Base-by-base conservation (phyloP, 2,888 invertebrate genomes). In the Meteorus cinctellus region DNA sequence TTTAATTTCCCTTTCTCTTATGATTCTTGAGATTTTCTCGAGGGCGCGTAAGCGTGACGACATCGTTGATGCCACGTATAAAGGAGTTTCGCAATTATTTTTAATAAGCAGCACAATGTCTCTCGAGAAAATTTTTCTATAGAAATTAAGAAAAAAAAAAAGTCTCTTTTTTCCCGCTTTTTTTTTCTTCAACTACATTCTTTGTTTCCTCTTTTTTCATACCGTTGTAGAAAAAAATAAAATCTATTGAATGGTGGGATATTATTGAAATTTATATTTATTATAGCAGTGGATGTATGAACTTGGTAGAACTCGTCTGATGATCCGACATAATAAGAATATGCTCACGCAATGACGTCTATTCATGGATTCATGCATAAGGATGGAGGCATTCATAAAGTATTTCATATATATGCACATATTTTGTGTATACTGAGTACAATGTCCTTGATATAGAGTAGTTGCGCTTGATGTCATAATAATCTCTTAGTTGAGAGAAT, bases 51-150 rank as follows among this genome's bases (percentile, higher is more conserved):
- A 36, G 65, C 36, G 19, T 65, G 36, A 65, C 65, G 65, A 65
- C 36, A 4, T 36, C 36, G n/a, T 65, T 34, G 19, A 55, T 55
- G 55, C 19, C 19, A 55, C 1, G 19, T 55, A 19, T 55, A 19
- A 36, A 34, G 27, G 36, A 36, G 36, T 65, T 36, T 36, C 19
- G 65, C 19, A 65, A 65, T 65, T 65, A 65, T 65, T 65, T 65
- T 65, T 65, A 65, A 65, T 65, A 65, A 36, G 65, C 36, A 24
- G 19, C n/a, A 34, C 34, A 65, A 65, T 65, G 36, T 65, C 65
- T 65, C 8, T 36, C 34, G 12, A 34, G 16, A 29, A 31, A 62
- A 29, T 5, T 62, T 62, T 62, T 62, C n/a, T 29, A 8, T 29
- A 12, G 27, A 12, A 29, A 59, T 59, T 24, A 24, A 19, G 8